Percentiles rank a stretch among this genome's conserved stretches.
Conservation (phyloP, 2,113 vertebrate species). For the Okapia johnstoni region DNA sequence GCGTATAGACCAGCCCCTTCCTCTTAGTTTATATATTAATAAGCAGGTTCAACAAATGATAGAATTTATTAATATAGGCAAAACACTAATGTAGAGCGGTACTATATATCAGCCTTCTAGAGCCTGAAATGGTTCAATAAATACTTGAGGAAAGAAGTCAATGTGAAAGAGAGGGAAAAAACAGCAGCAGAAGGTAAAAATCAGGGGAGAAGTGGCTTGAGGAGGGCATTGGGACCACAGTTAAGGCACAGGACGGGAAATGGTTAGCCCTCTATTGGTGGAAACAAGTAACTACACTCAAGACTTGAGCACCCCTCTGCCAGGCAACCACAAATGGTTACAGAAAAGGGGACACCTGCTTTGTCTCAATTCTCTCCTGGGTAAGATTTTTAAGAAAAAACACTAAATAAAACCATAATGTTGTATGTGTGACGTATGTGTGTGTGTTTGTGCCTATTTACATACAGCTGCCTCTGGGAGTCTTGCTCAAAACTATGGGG, state of each 20-base stretch:
- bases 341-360: not conserved
- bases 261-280: not conserved
- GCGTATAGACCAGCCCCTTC: not conserved
- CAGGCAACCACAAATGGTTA: not conserved
- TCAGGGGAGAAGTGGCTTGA: not conserved
- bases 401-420: not conserved
- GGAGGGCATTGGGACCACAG: not conserved
- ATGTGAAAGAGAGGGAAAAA: not conserved
- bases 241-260: not conserved
- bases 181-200: not conserved
- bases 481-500: not conserved
- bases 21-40: not conserved
- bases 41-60: not conserved
- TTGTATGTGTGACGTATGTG: accelerated
- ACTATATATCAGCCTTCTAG: not conserved
- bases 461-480: not conserved
- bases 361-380: not conserved
- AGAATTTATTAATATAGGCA: not conserved
- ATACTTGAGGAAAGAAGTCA: not conserved
- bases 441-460: not conserved
- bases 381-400: not conserved
- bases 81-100: not conserved
- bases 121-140: not conserved
- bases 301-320: not conserved
- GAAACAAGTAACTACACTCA: not conserved